These are phyloP conservation scores for Chironex yamaguchii DNA, from an alignment of 30 jellyfish, hydroid and myxozoan genomes.

Conservation along the genomic window DNA sequence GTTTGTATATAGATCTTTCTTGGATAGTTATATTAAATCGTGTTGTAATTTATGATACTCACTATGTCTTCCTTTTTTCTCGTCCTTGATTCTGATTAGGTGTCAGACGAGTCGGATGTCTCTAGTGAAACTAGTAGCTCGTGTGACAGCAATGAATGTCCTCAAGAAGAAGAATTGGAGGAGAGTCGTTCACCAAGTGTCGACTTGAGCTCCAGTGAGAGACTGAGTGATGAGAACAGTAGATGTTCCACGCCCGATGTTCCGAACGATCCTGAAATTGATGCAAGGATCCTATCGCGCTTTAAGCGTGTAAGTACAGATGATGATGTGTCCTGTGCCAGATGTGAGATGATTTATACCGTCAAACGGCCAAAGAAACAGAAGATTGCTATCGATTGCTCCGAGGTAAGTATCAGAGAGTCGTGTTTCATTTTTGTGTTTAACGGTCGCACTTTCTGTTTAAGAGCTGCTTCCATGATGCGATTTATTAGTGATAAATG, in stretches of 20 bases:
- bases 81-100: slow-evolving; percentile 53
- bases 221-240: slow-evolving; percentile 21
- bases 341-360: slow-evolving; percentile 81
- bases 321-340: slow-evolving; percentile 82
- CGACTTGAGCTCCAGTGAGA: slow-evolving; percentile 1
- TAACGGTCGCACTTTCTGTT: too few species aligned
- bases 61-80: too few species aligned
- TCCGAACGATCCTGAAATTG: slow-evolving; percentile 74
- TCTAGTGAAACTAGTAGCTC: slow-evolving; percentile 69
- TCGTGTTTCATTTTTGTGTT: neutral
- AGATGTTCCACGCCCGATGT: slow-evolving; percentile 71
- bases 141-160: slow-evolving; percentile 52
- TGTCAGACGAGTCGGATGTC: slow-evolving; percentile 73
- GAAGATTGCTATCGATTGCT: slow-evolving; percentile 1
- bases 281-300: slow-evolving; percentile 60
- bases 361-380: slow-evolving; percentile 80
- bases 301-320: slow-evolving; percentile 73
- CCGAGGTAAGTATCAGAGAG: neutral
- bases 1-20: too few species aligned
- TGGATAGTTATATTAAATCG: too few species aligned
- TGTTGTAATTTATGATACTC: too few species aligned
- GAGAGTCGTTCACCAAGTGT: slow-evolving; percentile 24
- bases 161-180: slow-evolving; percentile 46
- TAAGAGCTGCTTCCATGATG: too few species aligned
- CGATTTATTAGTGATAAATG: too few species aligned